Evolutionary conservation across 2,888 invertebrate genomes (phyloP), one percentile per base, ranked within the genome.

Genomic region (Acanthosepion esculentum): DNA sequence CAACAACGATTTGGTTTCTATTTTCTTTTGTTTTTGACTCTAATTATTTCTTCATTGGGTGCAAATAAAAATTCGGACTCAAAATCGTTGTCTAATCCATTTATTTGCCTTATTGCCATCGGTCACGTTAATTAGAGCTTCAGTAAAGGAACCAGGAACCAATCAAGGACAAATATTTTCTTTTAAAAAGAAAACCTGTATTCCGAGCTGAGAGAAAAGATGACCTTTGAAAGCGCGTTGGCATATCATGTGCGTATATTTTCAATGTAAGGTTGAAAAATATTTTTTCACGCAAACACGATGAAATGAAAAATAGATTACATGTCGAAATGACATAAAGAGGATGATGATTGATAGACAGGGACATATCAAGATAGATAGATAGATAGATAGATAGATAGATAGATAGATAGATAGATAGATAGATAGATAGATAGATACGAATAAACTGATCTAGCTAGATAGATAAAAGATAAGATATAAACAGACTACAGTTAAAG

Each of bases 11-110:
- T n/a, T n/a, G 2, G 78, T 33, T 33, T 0, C 3, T 8, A 23
- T 15, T 33, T 33, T n/a, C 15, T 59, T 26, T 23, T 78, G 10
- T n/a, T 78, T n/a, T 33, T 12, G n/a, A 29, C n/a, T 2, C 78
- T 78, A n/a, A 59, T 78, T 78, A 78, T 78, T 78, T 78, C n/a
- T 78, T 78, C 78, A 78, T n/a, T 78, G 78, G 33, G 33, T 78
- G 15, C 78, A n/a, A 78, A 78, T 78, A 78, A 78, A 78, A 78
- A 78, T 78, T 33, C 12, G n/a, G 78, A 78, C 78, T 10, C n/a
- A 78, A 78, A 78, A 23, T 20, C 59, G 20, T 23, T 15, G 78
- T 33, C 15, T 8, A 12, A 33, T 78, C 10, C 18, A 78, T 78
- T 78, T 78, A 12, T 78, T 78, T 78, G n/a, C n/a, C n/a, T n/a